phyloP scores from a whole-genome alignment of 2,797 vertebrate genomes.

The Bovichtus diacanthus region DNA sequence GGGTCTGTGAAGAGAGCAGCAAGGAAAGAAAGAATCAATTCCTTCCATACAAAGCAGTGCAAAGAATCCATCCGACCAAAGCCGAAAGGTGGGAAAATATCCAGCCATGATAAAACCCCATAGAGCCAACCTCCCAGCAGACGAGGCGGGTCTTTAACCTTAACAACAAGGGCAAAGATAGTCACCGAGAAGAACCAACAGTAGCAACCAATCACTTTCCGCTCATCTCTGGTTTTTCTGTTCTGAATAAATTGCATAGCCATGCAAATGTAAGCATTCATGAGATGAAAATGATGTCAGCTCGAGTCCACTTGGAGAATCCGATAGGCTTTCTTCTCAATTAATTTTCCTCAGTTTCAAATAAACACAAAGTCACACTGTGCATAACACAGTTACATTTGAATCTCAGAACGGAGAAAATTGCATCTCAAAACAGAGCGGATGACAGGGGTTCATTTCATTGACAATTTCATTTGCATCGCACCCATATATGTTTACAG shows the following conservation, averaged over 20 bases:
- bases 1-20: slow-evolving; percentile 52
- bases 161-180: slow-evolving; percentile 42
- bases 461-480: slow-evolving; percentile 70
- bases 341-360: slow-evolving; percentile 5
- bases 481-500: slow-evolving; percentile 30
- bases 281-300: slow-evolving; percentile 22
- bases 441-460: slow-evolving; percentile 48
- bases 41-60: slow-evolving; percentile 54
- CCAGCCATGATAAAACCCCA: slow-evolving; percentile 40
- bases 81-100: slow-evolving; percentile 46
- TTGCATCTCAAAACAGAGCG: slow-evolving; percentile 20
- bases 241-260: slow-evolving; percentile 13
- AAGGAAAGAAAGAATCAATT: slow-evolving; percentile 47
- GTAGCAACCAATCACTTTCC: slow-evolving; percentile 5
- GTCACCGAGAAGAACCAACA: slow-evolving; percentile 13
- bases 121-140: slow-evolving; percentile 19
- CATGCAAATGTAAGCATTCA: slow-evolving; percentile 45
- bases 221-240: background rate
- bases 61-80: slow-evolving; percentile 51
- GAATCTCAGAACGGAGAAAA: slow-evolving; percentile 41
- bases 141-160: slow-evolving; percentile 52
- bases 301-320: slow-evolving; percentile 33
- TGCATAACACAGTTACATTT: slow-evolving; percentile 20
- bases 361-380: slow-evolving; percentile 5
- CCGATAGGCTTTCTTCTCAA: slow-evolving; percentile 10